phyloP scores from a whole-genome alignment of 37 sponge, comb jelly and placozoan genomes.

The Aplysina aerophoba region DNA sequence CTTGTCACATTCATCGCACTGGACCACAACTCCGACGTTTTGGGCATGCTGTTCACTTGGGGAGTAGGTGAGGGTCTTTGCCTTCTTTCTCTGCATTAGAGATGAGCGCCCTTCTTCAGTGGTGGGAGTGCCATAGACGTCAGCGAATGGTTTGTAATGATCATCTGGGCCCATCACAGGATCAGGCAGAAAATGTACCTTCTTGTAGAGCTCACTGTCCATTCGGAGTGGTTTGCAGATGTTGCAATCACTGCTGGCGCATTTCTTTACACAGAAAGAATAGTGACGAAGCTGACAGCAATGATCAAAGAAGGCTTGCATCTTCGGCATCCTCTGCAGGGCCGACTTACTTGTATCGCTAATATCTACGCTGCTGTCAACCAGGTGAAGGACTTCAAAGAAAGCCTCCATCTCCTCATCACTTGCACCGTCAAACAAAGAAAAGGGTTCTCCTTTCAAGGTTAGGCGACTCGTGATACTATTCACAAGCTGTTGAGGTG shows the following conservation, averaged over 20 bases:
- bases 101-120: slow-evolving; percentile 24
- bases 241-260: slow-evolving; percentile 30
- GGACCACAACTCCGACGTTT: slow-evolving; percentile 25
- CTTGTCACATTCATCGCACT: slow-evolving; percentile 47
- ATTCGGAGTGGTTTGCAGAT: slow-evolving; percentile 39
- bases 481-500: neutral
- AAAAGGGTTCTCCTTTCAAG: neutral
- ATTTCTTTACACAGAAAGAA: slow-evolving; percentile 48
- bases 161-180: slow-evolving; percentile 33
- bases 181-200: slow-evolving; percentile 27
- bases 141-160: slow-evolving; percentile 39
- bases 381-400: neutral
- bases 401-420: slow-evolving; percentile 17
- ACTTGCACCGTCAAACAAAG: slow-evolving; percentile 12
- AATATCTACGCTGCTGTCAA: neutral
- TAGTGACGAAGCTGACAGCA: slow-evolving; percentile 43
- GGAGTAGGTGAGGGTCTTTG: slow-evolving; percentile 30
- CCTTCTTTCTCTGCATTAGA: neutral
- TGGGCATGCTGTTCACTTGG: slow-evolving; percentile 39
- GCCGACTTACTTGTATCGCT: slow-evolving; percentile 14
- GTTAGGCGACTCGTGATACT: neutral
- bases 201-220: slow-evolving; percentile 3
- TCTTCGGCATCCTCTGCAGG: neutral
- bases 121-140: slow-evolving; percentile 6
- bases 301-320: slow-evolving; percentile 27